Evolutionary conservation across 2,888 invertebrate genomes (phyloP), one percentile per base, ranked within the genome.

Genomic region (Chorisops tibialis): DNA sequence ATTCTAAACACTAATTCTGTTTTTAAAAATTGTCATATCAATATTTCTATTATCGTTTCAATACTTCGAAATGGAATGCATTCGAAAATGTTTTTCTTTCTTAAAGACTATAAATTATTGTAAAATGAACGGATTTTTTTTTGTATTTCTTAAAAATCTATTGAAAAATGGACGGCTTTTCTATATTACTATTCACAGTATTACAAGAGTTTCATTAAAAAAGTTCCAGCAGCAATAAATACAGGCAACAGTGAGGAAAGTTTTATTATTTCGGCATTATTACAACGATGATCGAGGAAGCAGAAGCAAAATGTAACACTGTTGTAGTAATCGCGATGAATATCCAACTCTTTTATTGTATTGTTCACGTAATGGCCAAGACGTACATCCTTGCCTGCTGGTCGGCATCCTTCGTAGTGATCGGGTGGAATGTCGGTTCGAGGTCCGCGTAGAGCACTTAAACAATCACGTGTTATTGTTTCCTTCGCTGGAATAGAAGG

Each of bases 371-470:
- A 94, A 74, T 94, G 87, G 0, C 87, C 93, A 64, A 94, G 76
- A 68, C 86, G 87, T 1, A 87, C 82, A 77, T 94, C 92, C 69
- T 83, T 83, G 0, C 91, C 88, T 21, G 92, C 89, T 7, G 86
- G 82, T 60, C 93, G 82, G 71, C 94, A 95, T 0, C 95, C 95
- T 79, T 95, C 94, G 74, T 94, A 95, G 63, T 87, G 89, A 74
- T 95, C 94, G 0, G 93, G 91, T 5, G 94, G 94, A 69, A 95
- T 89, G 71, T 95, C 95, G 3, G 87, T 90, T 59, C 94, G 82
- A 68, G 90, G 85, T 38, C 84, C 86, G 72, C 84, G 83, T 62
- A 94, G 79, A 39, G 87, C 85, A 72, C 93, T 94, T 45, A 94
- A 76, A 73, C 95, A 95, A 68, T 92, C 90, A 69, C 95, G 81